These are phyloP conservation scores for Meloidogyne exigua DNA, from an alignment of 1,140 invertebrate genomes.

Conservation along the genomic window DNA sequence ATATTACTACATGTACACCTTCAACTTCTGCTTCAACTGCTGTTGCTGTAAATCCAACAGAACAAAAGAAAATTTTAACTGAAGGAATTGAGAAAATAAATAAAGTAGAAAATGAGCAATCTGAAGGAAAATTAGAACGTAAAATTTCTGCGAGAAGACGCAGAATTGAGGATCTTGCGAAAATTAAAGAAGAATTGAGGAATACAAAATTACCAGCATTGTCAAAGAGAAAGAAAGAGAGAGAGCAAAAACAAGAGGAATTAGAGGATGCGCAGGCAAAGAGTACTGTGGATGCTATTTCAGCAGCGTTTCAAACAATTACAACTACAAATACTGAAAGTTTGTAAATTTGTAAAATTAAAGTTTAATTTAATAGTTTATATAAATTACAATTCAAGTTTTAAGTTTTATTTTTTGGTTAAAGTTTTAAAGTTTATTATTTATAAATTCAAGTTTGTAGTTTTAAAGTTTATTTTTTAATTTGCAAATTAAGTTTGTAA, in stretches of 20 bases:
- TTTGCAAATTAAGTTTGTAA: too few relatives aligned
- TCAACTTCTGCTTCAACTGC: slow-evolving; percentile 25
- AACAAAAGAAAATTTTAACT: slow-evolving; percentile 1
- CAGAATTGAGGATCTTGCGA: slow-evolving; percentile 36
- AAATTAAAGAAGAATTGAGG: slow-evolving; percentile 44
- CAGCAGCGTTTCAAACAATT: slow-evolving; percentile 38
- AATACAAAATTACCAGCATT: slow-evolving; percentile 43
- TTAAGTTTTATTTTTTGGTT: too few relatives aligned
- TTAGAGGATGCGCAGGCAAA: slow-evolving; percentile 50
- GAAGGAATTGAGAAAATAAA: neutral
- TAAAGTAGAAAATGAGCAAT: neutral
- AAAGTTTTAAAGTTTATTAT: too few relatives aligned
- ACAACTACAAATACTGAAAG: neutral
- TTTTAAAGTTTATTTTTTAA: too few relatives aligned
- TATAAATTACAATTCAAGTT: too few relatives aligned
- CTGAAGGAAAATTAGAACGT: slow-evolving; percentile 22
- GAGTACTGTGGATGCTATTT: slow-evolving; percentile 44
- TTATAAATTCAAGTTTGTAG: too few relatives aligned
- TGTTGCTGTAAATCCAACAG: neutral
- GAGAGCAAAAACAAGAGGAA: slow-evolving; percentile 34
- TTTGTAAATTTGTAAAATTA: neutral
- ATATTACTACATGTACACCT: slow-evolving; percentile 9
- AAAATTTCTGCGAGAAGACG: slow-evolving; percentile 33
- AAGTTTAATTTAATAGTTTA: too few relatives aligned
- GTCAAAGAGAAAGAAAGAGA: slow-evolving; percentile 9